A percentile compares a stretch with the other conserved stretches of the same genome.
Evolutionary conservation across 2,797 vertebrate genomes (phyloP).

Genomic region (Coluber constrictor): DNA sequence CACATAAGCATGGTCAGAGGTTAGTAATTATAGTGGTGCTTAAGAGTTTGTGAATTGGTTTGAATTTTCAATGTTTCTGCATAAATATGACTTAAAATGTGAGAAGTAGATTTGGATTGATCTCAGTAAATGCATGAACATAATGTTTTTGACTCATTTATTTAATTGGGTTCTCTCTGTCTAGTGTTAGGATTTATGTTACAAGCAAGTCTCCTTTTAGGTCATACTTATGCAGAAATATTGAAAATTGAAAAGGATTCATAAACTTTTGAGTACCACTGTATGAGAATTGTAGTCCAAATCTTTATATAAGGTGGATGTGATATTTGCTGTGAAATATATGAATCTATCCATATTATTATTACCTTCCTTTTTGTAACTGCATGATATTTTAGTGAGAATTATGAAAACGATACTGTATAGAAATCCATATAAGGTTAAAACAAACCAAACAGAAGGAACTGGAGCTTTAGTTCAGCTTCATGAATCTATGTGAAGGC

Average conservation of each 20-base stretch:
- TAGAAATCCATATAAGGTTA: not conserved
- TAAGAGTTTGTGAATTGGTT: not conserved
- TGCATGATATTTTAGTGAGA: not conserved
- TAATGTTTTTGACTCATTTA: not conserved
- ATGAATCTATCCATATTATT: not conserved
- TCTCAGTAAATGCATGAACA: not conserved
- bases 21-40: not conserved
- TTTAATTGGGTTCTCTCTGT: not conserved
- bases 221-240: not conserved
- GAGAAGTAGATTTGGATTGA: not conserved
- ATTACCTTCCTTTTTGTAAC: not conserved
- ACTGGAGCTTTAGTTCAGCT: not conserved
- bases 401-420: not conserved
- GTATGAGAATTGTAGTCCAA: not conserved
- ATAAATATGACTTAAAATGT: not conserved
- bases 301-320: not conserved
- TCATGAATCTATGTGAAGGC: not conserved
- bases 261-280: not conserved
- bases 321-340: not conserved
- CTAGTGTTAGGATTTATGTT: not conserved
- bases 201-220: not conserved
- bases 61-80: not conserved
- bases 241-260: not conserved
- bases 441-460: not conserved
- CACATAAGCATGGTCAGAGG: not conserved